Percentiles rank a stretch among this genome's conserved stretches.
phyloP scores from a whole-genome alignment of 2,888 invertebrate species.

The Seira ritae region DNA sequence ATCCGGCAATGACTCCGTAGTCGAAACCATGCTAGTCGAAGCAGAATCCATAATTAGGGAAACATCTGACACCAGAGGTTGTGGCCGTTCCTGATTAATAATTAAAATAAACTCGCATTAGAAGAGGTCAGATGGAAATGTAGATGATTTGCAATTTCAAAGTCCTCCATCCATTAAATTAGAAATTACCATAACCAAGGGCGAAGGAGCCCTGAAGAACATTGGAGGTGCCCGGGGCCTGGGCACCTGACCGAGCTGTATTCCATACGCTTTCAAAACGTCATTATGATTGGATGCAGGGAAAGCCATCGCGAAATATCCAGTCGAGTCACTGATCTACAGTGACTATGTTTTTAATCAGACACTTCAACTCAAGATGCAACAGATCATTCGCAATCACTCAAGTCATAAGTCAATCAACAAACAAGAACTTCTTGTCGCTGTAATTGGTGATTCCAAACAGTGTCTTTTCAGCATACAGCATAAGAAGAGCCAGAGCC shows the following conservation, averaged over 20 bases:
- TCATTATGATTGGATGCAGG: slow-evolving; percentile 11
- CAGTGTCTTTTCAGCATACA: too few relatives aligned
- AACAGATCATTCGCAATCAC: too few relatives aligned
- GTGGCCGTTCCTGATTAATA: slow-evolving; percentile 37
- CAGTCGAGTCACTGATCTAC: too few relatives aligned
- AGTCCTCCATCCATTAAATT: neutral
- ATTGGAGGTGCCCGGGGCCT: slow-evolving; percentile 61
- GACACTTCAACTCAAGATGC: too few relatives aligned
- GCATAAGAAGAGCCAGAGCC: too few relatives aligned
- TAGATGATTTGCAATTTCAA: slow-evolving; percentile 6
- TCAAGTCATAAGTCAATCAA: too few relatives aligned
- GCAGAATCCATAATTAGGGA: slow-evolving; percentile 53
- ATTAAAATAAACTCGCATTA: too few relatives aligned
- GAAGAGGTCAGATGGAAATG: too few relatives aligned
- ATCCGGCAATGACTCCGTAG: neutral
- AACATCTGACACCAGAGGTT: slow-evolving; percentile 57
- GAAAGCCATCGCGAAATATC: slow-evolving; percentile 30
- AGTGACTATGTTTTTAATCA: too few relatives aligned
- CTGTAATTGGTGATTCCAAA: too few relatives aligned
- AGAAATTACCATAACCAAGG: slow-evolving; percentile 40
- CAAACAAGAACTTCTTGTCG: too few relatives aligned
- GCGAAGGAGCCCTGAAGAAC: slow-evolving; percentile 49
- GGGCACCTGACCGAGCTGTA: slow-evolving; percentile 16
- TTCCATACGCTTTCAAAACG: slow-evolving; percentile 15
- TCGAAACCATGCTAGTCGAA: slow-evolving; percentile 31